These are phyloP conservation scores for Setipinna tenuifilis DNA, from an alignment of 2,797 vertebrate genomes.

Conservation along the genomic window DNA sequence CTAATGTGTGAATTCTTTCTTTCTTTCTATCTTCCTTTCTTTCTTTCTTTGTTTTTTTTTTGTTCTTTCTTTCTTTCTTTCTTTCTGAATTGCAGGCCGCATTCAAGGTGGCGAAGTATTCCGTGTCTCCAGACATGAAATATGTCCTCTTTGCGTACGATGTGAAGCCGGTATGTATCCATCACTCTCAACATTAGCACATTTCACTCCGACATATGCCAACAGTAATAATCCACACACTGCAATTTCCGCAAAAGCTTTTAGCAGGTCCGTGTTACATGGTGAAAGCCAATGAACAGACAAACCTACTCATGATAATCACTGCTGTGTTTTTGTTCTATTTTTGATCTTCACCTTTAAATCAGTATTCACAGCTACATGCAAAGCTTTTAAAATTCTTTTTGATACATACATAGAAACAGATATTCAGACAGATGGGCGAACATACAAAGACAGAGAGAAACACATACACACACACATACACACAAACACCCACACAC, in stretches of 20 bases:
- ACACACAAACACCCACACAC: conserved; percentile 7
- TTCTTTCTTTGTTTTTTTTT: not conserved
- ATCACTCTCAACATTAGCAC: not conserved
- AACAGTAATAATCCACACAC: not conserved
- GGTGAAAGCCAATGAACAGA: too few species aligned
- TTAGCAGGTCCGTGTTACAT: not conserved
- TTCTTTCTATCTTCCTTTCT: not conserved
- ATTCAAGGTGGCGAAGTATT: conserved; percentile 93
- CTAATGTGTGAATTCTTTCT: too few species aligned
- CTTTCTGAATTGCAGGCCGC: conserved; percentile 77
- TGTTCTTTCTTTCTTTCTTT: conserved; percentile 27
- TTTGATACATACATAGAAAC: too few species aligned
- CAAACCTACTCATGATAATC: too few species aligned
- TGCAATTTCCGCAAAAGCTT: not conserved
- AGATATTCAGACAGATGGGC: not conserved
- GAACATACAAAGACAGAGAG: not conserved
- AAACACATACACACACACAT: not conserved
- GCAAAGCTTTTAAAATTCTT: not conserved
- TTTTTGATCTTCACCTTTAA: not conserved
- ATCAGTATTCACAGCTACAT: not conserved
- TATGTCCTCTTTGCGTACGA: conserved; percentile 96
- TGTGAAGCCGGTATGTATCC: conserved; percentile 85
- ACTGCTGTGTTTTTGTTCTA: not conserved
- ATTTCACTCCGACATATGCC: too few species aligned
- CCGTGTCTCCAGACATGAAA: conserved; percentile 91